Evolutionary conservation across 1,140 invertebrate species (phyloP), one percentile per base, ranked within the genome.

Genomic region (Bactericera cockerelli): DNA sequence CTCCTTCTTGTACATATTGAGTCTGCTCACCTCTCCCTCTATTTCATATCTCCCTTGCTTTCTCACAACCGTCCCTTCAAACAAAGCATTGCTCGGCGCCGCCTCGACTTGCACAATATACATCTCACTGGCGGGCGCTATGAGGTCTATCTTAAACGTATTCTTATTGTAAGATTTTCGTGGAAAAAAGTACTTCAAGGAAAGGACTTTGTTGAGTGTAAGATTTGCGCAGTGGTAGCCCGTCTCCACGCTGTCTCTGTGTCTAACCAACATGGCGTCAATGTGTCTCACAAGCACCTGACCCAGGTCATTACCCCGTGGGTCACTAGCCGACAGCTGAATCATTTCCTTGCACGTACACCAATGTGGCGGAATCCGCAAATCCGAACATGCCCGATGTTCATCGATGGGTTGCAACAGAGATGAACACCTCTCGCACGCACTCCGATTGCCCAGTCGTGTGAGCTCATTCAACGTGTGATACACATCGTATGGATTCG

Each of bases 1-100:
- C 69, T 89, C 85, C 58, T 79, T 78, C 2, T 83, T 84, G 64
- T 89, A 90, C n/a, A 83, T 67, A 69, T 90, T 90, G n/a, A 89
- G 74, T 24, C 87, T 75, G 66, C 86, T 89, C 22, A 89, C 76
- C 1, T 80, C 78, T 1, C 84, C 84, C 0, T 78, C 76, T 0
- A 82, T 55, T 56, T 65, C 60, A 56, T 66, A 64, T 6, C 39
- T 33, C 10, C 55, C 28, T 26, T 62, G 28, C 10, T 24, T 22
- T 21, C n/a, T 13, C 1, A 77, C 73, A 0, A 87, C 71, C 0
- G 86, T 86, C 1, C 78, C 82, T 70, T 90, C 87, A 65, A 89
- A 89, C n/a, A 85, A 70, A 0, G 77, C 86, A 16, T 77, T 70
- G 2, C 86, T 81, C 0, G 88, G 88, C 24, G 60, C 21, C 0